Base-by-base conservation (phyloP, 2,888 invertebrate genomes). In the Chalcosyrphus nemorum region DNA sequence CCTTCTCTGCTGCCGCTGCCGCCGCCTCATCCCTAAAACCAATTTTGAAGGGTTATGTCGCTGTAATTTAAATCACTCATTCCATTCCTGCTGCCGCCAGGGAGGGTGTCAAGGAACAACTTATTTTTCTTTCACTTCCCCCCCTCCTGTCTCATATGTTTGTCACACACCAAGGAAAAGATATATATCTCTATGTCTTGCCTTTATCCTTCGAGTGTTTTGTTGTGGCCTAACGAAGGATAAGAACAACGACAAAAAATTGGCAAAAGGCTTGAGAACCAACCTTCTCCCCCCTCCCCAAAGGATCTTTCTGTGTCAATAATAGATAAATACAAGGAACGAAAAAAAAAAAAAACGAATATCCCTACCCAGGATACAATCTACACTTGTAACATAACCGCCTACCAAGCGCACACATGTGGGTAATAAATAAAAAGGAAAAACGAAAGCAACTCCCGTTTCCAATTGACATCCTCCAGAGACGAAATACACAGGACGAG, bases 11-110 rank as follows among this genome's bases (percentile, higher is more conserved):
- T 45, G n/a, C 35, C 50, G 45, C 47, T 35, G 11, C 17, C 47
- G 11, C 45, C 54, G n/a, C 35, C 50, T 54, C 47, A 43, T 19
- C 17, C 38, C 17, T 38, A 59, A 63, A 82, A 74, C 35, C 74
- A 59, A 59, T 70, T 74, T 77, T 63, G 43, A 74, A 70, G 74
- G 68, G 57, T 65, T 84, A 65, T 74, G 70, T 65, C 84, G 74
- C 7, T 74, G 80, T 84, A 84, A 84, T 84, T 84, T 80, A 80
- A 84, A 84, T 84, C 84, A 80, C 84, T 84, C 78, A 68, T 72
- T 59, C 41, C 38, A 38, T 43, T n/a, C 19, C 19, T 38, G 2
- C 24, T 24, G 24, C 24, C 4, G 21, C n/a, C 17, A 27, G 17
- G 50, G 38, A 27, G 41, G 57, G 78, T 80, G 81, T 63, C 68